Percentiles rank a stretch among this genome's conserved stretches.
Evolutionary conservation across 1,140 invertebrate genomes (phyloP).

Genomic region (Centruroides sculpturatus): DNA sequence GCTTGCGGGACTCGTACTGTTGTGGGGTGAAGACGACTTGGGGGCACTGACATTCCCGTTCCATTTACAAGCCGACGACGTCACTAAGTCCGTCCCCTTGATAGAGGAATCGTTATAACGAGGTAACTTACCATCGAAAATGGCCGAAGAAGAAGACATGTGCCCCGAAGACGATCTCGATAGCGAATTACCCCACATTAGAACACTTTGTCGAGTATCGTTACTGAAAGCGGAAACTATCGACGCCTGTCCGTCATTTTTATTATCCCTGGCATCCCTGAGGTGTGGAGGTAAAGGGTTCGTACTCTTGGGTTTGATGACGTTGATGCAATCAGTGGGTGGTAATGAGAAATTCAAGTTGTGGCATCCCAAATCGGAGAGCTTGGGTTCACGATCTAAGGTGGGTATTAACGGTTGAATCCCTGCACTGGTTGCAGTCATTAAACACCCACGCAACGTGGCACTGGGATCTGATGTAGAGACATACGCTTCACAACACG

Average conservation of each 20-base stretch:
- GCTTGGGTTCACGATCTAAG: conserved; percentile 6
- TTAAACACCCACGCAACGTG: conserved; percentile 13
- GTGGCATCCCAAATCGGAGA: neutral
- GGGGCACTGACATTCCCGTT: conserved; percentile 13
- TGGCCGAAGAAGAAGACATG: neutral
- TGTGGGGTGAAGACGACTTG: conserved; percentile 16
- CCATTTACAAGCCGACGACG: conserved; percentile 14
- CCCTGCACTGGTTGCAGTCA: conserved; percentile 14
- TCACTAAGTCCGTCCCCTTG: neutral
- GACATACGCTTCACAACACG: conserved; percentile 14
- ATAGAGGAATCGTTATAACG: conserved; percentile 16
- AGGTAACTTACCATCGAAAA: conserved; percentile 4
- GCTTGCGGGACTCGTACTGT: conserved; percentile 15
- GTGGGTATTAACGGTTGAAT: conserved; percentile 12
- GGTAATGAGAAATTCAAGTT: conserved; percentile 3
- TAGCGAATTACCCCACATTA: conserved; percentile 25
- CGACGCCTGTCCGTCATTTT: conserved; percentile 5
- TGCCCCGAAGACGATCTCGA: neutral
- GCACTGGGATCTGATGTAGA: conserved; percentile 3
- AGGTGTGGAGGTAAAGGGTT: neutral
- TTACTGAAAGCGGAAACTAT: conserved; percentile 5
- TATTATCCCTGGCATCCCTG: neutral
- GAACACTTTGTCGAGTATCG: conserved; percentile 24
- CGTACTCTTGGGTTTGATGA: conserved; percentile 2
- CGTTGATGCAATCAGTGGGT: conserved; percentile 7